Base-by-base conservation (phyloP, 2,797 vertebrate species). In the Periparus ater region DNA sequence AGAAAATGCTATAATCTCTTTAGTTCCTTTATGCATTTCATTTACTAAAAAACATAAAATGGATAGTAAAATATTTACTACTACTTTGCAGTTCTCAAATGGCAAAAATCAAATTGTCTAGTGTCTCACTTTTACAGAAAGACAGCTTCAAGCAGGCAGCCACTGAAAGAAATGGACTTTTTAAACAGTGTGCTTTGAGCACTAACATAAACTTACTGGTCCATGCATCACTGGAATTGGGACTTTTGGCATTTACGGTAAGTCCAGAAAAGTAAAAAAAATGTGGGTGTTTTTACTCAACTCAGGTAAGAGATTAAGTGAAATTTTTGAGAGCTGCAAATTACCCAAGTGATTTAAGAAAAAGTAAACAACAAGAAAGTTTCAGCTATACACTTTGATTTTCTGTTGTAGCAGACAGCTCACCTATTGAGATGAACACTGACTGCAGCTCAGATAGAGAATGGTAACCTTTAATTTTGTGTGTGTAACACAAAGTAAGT, bases 41-140 rank as follows among this genome's bases (percentile, higher is more conserved):
- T 97, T 98, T 97, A 93, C 74, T 91, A 96, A 97, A 97, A 96
- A 85, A 34, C 94, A 94, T 97, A 97, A 98, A 98, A 97, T 85
- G 75, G 88, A 84, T 95, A 97, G 94, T 97, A 98, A 97, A 98
- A 97, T 97, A 97, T 98, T 98, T 98, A 97, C 89, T 96, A 93
- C 85, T 78, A 94, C 78, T 96, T 96, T 95, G 92, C 90, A 91
- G 96, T 60, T 94, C 78, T 97, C 94, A 93, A 91, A 95, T 72
- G 88, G 82, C 84, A 97, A 92, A 40, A 97, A 96, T 75, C 94
- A 92, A 95, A 91, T 93, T 95, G 79, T 87, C 29, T 47, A 80
- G 47, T 85, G 63, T 95, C 83, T 95, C 61, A 65, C 61, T 88
- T 90, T 88, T 94, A 76, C 51, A 93, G 68, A 95, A 95, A 95